Evolutionary conservation across 2,113 vertebrate species (phyloP).

Genomic region (Zonotrichia leucophrys): DNA sequence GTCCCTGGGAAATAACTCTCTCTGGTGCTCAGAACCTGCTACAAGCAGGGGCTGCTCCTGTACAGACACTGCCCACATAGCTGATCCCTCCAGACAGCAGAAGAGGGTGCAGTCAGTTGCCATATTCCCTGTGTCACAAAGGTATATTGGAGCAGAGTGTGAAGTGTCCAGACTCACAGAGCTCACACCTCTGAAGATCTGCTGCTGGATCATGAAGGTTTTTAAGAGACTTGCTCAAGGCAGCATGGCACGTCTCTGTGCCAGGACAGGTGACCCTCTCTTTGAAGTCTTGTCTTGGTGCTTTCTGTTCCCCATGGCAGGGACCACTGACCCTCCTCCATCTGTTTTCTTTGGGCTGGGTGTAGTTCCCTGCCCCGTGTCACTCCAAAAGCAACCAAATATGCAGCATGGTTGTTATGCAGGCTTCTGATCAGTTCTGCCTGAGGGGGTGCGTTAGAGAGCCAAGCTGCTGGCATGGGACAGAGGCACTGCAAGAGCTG

Average conservation of each 20-base stretch:
- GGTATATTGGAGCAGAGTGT: neutral
- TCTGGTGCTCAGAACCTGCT: neutral
- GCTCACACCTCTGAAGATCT: neutral
- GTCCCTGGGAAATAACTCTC: neutral
- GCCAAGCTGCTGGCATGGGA: accelerated
- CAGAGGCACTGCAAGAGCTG: neutral
- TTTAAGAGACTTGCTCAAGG: neutral
- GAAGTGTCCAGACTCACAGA: neutral
- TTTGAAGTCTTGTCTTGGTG: neutral
- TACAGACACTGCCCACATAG: neutral
- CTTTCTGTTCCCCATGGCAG: neutral
- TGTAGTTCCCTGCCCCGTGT: neutral
- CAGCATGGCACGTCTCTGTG: neutral
- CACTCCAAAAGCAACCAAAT: neutral
- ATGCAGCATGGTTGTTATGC: accelerated
- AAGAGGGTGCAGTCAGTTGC: neutral
- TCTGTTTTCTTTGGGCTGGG: neutral
- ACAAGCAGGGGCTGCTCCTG: neutral
- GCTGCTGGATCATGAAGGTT: neutral
- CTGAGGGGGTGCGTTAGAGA: neutral
- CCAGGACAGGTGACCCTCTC: neutral
- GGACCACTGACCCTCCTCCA: neutral
- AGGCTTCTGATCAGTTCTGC: neutral
- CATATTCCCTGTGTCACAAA: neutral
- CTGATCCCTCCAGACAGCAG: neutral